Evolutionary conservation across 2,113 vertebrate genomes (phyloP).

Genomic region (Phalacrocorax pelagicus): DNA sequence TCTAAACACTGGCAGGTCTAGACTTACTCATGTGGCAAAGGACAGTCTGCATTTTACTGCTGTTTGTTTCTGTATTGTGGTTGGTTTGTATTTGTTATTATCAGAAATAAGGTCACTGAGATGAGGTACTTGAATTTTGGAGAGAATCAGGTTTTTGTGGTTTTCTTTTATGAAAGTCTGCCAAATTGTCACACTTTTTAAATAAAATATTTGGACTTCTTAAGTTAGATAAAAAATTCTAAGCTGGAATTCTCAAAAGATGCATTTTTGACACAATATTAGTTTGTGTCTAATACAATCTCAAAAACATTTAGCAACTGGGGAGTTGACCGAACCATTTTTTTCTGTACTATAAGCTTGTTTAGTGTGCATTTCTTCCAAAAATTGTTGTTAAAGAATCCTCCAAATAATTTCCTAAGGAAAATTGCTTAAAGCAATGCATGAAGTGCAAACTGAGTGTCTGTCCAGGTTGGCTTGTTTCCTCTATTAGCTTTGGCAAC

Average conservation of each 20-base stretch:
- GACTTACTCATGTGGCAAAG: background rate
- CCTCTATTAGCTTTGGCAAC: background rate
- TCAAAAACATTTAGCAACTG: background rate
- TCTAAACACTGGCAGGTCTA: background rate
- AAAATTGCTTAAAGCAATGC: background rate
- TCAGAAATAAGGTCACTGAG: background rate
- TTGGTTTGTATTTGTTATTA: background rate
- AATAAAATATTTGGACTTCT: background rate
- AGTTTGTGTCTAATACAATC: background rate
- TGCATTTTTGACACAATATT: background rate
- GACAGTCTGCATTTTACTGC: background rate
- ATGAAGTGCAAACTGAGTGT: background rate
- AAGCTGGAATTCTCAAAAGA: background rate
- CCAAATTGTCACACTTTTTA: background rate
- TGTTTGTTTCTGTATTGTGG: background rate
- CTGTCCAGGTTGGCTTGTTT: background rate
- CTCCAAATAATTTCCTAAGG: background rate
- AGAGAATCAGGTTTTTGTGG: rapidly evolving
- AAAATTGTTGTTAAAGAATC: background rate
- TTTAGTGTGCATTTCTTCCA: background rate
- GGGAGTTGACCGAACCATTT: background rate
- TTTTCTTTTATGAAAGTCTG: background rate
- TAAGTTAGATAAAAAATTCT: background rate
- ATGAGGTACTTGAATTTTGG: background rate
- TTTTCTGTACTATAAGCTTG: background rate